phyloP scores from a whole-genome alignment of 2,888 invertebrate genomes.

The Mongoloraphidia duomilia region DNA sequence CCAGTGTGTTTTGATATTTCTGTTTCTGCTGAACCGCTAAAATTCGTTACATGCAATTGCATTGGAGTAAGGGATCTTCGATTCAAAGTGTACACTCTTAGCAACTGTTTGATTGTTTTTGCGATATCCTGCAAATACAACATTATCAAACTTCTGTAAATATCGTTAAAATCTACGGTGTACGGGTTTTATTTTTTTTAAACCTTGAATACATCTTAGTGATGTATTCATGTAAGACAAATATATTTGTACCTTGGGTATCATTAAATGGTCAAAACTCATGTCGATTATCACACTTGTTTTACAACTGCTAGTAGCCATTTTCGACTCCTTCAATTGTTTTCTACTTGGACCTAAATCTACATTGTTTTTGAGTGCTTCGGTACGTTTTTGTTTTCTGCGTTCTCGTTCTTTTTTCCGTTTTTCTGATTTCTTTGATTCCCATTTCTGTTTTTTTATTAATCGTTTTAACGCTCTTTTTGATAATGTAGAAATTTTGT shows the following conservation, averaged over 20 bases:
- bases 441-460: slow-evolving; percentile 58
- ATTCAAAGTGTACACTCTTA: slow-evolving; percentile 83
- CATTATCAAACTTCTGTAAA: background rate
- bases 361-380: slow-evolving; percentile 56
- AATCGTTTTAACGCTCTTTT: slow-evolving; percentile 36
- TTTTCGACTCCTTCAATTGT: slow-evolving; percentile 56
- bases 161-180: background rate
- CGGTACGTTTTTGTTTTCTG: slow-evolving; percentile 51
- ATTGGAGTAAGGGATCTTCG: slow-evolving; percentile 65
- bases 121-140: slow-evolving; percentile 47
- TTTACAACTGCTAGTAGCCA: slow-evolving; percentile 52
- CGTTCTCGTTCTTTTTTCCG: slow-evolving; percentile 56
- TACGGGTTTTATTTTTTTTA: background rate
- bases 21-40: slow-evolving; percentile 55
- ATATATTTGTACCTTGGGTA: slow-evolving; percentile 36
- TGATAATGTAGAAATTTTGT: background rate
- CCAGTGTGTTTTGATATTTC: slow-evolving; percentile 73
- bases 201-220: slow-evolving; percentile 15
- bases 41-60: slow-evolving; percentile 70
- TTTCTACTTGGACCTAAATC: slow-evolving; percentile 68
- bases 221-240: no score
- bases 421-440: slow-evolving; percentile 51
- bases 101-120: slow-evolving; percentile 80
- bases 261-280: slow-evolving; percentile 85
- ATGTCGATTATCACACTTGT: slow-evolving; percentile 71